Conservation (phyloP, 2,113 vertebrate species). For the Passer domesticus region DNA sequence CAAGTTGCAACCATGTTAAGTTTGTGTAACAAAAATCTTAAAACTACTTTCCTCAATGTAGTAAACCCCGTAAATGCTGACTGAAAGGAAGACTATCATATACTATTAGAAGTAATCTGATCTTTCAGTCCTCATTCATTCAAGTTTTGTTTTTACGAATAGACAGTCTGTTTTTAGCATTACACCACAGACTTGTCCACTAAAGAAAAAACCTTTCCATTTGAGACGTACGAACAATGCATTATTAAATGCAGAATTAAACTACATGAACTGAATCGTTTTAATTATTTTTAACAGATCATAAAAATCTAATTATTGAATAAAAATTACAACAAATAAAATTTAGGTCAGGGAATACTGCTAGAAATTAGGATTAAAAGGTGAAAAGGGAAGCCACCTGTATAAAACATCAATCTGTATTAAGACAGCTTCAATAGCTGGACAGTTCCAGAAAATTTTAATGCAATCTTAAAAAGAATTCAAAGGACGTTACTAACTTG, state of each 20-base stretch:
- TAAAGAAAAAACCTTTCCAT: neutral
- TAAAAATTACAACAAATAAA: neutral
- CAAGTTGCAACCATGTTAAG: constrained; percentile 13
- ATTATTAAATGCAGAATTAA: constrained; percentile 11
- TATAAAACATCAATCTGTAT: neutral
- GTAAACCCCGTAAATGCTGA: neutral
- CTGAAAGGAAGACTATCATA: constrained; percentile 4
- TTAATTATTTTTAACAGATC: neutral
- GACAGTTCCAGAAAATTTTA: neutral
- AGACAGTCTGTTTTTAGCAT: neutral
- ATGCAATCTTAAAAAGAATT: neutral
- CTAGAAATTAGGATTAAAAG: neutral
- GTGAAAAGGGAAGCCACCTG: neutral
- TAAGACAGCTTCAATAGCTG: neutral
- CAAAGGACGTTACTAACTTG: neutral
- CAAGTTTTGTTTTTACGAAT: neutral
- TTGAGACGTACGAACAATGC: neutral
- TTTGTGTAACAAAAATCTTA: constrained; percentile 17
- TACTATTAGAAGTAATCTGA: neutral
- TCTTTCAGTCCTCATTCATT: neutral
- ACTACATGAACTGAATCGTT: neutral
- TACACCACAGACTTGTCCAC: neutral
- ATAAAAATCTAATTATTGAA: neutral
- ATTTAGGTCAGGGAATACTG: neutral
- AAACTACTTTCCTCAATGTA: neutral